Conservation (phyloP, 2,797 vertebrate species). For the Spizella passerina region DNA sequence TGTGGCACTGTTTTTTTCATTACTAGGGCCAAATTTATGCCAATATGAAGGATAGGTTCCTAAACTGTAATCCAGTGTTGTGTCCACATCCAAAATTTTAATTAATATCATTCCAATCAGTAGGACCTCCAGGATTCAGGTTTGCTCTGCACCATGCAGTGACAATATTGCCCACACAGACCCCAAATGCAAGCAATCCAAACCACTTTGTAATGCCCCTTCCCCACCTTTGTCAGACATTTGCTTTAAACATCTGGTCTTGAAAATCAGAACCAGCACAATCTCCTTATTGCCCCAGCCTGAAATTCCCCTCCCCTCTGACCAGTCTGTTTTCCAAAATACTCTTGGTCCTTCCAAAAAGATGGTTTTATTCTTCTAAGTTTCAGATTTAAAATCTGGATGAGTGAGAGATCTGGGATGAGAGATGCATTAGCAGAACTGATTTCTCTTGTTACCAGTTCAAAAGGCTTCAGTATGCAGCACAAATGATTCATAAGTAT, state of each 20-base stretch:
- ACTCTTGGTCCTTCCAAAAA: constrained; percentile 40
- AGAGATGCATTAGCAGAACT: constrained; percentile 74
- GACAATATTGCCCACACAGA: not conserved
- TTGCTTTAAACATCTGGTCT: not conserved
- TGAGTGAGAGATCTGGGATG: constrained; percentile 68
- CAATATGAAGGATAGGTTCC: not conserved
- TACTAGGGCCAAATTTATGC: not conserved
- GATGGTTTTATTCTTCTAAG: constrained; percentile 50
- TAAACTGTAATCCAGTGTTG: not conserved
- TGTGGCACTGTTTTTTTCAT: not conserved
- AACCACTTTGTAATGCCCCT: not conserved
- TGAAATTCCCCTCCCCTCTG: not conserved
- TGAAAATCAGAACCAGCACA: not conserved
- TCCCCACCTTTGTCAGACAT: not conserved
- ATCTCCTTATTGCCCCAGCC: constrained; percentile 2
- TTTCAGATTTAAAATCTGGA: constrained; percentile 72
- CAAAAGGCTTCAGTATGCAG: constrained; percentile 75
- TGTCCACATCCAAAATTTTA: not conserved
- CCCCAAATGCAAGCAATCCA: not conserved
- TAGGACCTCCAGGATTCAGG: not conserved
- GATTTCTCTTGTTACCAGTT: constrained; percentile 78
- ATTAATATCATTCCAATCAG: not conserved
- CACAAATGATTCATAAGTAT: constrained; percentile 78
- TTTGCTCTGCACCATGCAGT: not conserved
- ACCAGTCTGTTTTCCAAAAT: constrained; percentile 57